A percentile compares a stretch with the other conserved stretches of the same genome.
phyloP scores from a whole-genome alignment of 2,888 invertebrate species.

The Sarcophaga variegata region DNA sequence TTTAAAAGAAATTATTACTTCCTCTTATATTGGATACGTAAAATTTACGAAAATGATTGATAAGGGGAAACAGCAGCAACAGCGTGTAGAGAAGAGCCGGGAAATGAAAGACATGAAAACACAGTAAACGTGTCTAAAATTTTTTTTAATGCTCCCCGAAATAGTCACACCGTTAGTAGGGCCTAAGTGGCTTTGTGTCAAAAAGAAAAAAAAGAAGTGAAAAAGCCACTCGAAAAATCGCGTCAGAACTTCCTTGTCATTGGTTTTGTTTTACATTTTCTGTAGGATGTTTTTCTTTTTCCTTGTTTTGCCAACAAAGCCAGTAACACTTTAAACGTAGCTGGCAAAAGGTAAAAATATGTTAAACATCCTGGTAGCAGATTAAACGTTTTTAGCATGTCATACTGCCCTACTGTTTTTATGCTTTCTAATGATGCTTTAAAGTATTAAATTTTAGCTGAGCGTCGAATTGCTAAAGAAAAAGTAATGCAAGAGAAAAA shows the following conservation, averaged over 20 bases:
- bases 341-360: not conserved
- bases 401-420: no score
- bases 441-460: not conserved
- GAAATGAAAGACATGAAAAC: slow-evolving; percentile 30
- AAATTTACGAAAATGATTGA: no score
- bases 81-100: not conserved
- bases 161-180: slow-evolving; percentile 25
- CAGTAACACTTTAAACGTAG: no score
- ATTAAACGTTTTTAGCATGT: no score
- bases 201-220: not conserved
- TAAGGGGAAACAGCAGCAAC: no score
- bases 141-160: not conserved
- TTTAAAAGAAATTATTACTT: no score
- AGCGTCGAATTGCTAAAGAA: no score
- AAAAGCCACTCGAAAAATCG: slow-evolving; percentile 13
- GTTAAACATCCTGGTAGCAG: not conserved
- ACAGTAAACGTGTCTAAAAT: not conserved
- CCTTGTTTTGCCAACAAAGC: not conserved
- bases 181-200: slow-evolving; percentile 26
- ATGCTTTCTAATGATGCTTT: no score
- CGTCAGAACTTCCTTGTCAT: not conserved
- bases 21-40: no score
- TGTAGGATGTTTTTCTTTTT: not conserved
- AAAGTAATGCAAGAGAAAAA: not conserved
- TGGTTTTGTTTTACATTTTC: not conserved